Evolutionary conservation across 2,797 vertebrate species (phyloP).

Genomic region (Eptatretus atami): DNA sequence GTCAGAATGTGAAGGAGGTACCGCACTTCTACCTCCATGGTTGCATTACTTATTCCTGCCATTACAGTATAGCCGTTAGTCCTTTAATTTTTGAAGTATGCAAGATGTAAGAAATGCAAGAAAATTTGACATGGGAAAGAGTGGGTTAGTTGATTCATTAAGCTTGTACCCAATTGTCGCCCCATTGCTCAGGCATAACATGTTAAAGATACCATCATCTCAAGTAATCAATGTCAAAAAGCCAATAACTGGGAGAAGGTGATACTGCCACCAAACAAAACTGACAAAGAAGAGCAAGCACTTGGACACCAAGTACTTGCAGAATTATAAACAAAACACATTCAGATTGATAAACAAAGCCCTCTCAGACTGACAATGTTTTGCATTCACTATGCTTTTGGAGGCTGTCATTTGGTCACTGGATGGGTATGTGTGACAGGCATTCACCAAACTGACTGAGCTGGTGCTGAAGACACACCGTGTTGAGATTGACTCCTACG

Average conservation of each 20-base stretch:
- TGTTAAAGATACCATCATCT: too few species aligned
- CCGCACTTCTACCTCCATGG: conserved; percentile 8
- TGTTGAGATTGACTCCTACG: conserved; percentile 29
- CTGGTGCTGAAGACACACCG: conserved; percentile 53
- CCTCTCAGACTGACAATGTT: too few species aligned
- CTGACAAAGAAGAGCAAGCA: too few species aligned
- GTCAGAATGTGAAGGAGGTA: conserved; percentile 48
- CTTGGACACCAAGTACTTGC: too few species aligned
- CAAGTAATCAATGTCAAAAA: background rate
- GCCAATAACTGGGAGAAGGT: background rate
- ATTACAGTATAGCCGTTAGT: background rate
- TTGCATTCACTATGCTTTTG: conserved; percentile 1
- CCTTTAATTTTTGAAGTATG: conserved; percentile 3
- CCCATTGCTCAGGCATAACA: too few species aligned
- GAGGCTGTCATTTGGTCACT: background rate
- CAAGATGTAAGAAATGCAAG: background rate
- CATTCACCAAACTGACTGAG: conserved; percentile 40
- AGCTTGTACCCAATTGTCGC: too few species aligned
- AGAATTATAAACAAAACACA: too few species aligned
- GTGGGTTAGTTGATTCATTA: background rate
- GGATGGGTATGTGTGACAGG: conserved; percentile 17
- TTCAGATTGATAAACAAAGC: too few species aligned
- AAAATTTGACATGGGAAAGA: background rate
- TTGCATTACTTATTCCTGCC: background rate
- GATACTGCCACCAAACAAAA: too few species aligned